These are phyloP conservation scores for Proales similis DNA, from an alignment of 1,140 invertebrate genomes.

Conservation along the genomic window DNA sequence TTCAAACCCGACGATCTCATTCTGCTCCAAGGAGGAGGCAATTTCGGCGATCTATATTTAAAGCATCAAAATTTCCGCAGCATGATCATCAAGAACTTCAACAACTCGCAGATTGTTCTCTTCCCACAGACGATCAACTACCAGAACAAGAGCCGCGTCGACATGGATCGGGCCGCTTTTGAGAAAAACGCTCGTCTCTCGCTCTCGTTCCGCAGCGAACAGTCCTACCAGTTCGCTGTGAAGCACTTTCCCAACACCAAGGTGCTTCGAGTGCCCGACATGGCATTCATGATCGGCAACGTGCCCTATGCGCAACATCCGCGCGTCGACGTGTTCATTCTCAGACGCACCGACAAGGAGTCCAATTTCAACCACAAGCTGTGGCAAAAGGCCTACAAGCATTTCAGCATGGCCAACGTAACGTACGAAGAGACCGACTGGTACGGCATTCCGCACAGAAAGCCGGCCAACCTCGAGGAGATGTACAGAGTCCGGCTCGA, in stretches of 20 bases:
- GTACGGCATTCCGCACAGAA: background rate
- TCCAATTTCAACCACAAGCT: background rate
- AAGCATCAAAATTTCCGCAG: background rate
- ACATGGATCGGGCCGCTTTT: background rate
- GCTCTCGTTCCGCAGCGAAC: background rate
- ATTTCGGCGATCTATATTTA: conserved; percentile 1
- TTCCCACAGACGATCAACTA: conserved; percentile 21
- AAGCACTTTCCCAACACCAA: background rate
- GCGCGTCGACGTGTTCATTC: background rate
- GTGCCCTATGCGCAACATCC: background rate
- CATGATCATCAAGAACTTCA: background rate
- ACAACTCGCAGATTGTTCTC: background rate
- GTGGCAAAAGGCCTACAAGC: background rate
- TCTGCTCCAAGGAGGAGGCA: background rate
- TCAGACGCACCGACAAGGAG: background rate
- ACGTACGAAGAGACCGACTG: background rate
- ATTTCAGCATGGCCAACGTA: background rate
- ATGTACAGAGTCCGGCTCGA: background rate
- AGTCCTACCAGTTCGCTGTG: background rate
- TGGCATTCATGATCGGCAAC: conserved; percentile 18
- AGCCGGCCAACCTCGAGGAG: background rate
- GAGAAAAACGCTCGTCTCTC: background rate
- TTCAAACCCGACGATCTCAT: background rate
- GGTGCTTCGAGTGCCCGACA: conserved; percentile 6
- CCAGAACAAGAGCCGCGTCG: background rate